These are phyloP conservation scores for Phalacrocorax carbo DNA, from an alignment of 2,113 vertebrate species.

Conservation along the genomic window DNA sequence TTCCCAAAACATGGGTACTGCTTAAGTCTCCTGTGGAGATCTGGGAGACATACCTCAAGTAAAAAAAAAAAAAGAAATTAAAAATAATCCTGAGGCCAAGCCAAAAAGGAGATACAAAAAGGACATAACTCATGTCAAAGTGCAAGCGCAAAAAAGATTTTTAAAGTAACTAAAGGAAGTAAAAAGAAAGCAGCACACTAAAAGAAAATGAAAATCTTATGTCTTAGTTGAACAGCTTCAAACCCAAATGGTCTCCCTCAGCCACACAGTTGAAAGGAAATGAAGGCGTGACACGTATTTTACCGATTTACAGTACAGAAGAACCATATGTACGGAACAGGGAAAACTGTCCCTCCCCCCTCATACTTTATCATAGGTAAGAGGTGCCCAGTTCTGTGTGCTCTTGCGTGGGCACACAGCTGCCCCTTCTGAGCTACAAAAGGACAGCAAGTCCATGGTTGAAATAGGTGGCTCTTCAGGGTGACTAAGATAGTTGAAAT, in stretches of 20 bases:
- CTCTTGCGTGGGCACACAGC: not conserved
- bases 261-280: not conserved
- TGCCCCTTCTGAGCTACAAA: not conserved
- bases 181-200: not conserved
- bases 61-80: not conserved
- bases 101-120: not conserved
- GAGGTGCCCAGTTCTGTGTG: not conserved
- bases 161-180: not conserved
- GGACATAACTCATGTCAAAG: not conserved
- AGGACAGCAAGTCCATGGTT: not conserved
- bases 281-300: not conserved
- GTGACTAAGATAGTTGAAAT: not conserved
- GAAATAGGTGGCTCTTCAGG: not conserved
- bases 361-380: not conserved
- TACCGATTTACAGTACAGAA: not conserved
- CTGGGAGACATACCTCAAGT: not conserved
- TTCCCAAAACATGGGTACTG: not conserved
- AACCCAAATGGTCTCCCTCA: not conserved
- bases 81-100: not conserved
- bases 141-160: not conserved
- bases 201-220: not conserved
- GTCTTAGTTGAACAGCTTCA: not conserved
- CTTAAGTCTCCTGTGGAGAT: not conserved
- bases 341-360: not conserved
- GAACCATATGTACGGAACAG: not conserved